Percentiles rank a stretch among this genome's conserved stretches.
Conservation (phyloP, 1,140 invertebrate genomes). For the Drosophila watanabei region DNA sequence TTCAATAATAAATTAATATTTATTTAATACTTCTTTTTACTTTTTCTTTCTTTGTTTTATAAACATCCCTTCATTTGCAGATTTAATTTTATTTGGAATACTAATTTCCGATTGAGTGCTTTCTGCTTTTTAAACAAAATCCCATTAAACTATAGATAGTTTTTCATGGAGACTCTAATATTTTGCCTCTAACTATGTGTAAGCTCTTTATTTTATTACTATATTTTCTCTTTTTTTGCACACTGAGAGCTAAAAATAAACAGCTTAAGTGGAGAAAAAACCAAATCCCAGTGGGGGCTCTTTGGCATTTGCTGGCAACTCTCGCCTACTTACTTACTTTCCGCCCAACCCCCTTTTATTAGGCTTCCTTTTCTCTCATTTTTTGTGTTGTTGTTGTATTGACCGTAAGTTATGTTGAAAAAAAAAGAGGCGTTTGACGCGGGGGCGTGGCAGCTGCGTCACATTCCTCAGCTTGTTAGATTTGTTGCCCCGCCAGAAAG, state of each 20-base stretch:
- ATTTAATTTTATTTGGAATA: not conserved
- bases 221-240: not conserved
- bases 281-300: constrained; percentile 26
- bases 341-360: constrained; percentile 4
- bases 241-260: constrained; percentile 36
- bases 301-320: constrained; percentile 17
- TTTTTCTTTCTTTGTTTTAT: no score
- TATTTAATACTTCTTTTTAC: not conserved
- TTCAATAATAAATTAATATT: not conserved
- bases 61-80: not conserved
- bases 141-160: not conserved
- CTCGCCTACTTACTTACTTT: not conserved
- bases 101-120: not conserved
- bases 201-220: constrained; percentile 12
- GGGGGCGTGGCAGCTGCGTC: constrained; percentile 15
- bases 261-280: constrained; percentile 19
- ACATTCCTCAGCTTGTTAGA: constrained; percentile 56
- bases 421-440: not conserved
- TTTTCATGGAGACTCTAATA: not conserved
- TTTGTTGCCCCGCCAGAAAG: constrained; percentile 42
- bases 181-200: not conserved
- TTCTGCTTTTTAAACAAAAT: not conserved
- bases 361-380: not conserved
- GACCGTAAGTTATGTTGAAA: constrained; percentile 31
- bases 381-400: not conserved